These are phyloP conservation scores for Hycleus cichorii DNA, from an alignment of 1,140 invertebrate species.

Conservation along the genomic window DNA sequence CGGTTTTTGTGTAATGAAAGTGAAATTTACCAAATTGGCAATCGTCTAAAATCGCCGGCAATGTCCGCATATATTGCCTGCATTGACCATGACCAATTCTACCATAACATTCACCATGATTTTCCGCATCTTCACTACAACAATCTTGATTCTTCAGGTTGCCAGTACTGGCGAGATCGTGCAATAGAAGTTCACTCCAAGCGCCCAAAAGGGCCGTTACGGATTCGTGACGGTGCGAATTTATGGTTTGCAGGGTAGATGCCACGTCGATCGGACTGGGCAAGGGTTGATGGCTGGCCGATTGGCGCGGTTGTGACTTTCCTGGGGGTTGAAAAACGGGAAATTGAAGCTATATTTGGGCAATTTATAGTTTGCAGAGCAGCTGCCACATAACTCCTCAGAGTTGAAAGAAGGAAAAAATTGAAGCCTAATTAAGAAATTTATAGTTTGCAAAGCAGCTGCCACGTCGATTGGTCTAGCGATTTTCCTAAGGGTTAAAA, in stretches of 20 bases:
- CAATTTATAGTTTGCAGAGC: background rate
- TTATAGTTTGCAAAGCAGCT: no score
- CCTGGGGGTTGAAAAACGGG: conserved; percentile 40
- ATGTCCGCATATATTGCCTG: conserved; percentile 67
- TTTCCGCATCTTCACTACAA: conserved; percentile 27
- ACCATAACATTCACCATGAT: conserved; percentile 50
- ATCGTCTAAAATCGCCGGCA: conserved; percentile 53
- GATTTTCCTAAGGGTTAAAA: no score
- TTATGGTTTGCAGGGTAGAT: conserved; percentile 39
- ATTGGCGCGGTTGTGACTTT: conserved; percentile 51
- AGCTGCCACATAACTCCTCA: background rate
- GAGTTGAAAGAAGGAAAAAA: background rate
- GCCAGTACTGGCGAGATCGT: conserved; percentile 65
- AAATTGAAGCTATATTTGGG: background rate
- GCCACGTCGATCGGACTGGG: conserved; percentile 51
- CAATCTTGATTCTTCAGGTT: conserved; percentile 41
- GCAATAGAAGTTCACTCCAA: conserved; percentile 72
- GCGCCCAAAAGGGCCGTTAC: conserved; percentile 71
- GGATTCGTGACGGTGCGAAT: conserved; percentile 51
- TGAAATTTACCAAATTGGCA: conserved; percentile 56
- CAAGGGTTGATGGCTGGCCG: conserved; percentile 45
- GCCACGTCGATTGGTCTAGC: no score
- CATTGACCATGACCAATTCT: conserved; percentile 45
- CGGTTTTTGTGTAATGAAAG: background rate
- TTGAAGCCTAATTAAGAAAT: background rate